A percentile compares a stretch with the other conserved stretches of the same genome.
phyloP scores from a whole-genome alignment of 2,888 invertebrate genomes.

The Epinotia ramella region DNA sequence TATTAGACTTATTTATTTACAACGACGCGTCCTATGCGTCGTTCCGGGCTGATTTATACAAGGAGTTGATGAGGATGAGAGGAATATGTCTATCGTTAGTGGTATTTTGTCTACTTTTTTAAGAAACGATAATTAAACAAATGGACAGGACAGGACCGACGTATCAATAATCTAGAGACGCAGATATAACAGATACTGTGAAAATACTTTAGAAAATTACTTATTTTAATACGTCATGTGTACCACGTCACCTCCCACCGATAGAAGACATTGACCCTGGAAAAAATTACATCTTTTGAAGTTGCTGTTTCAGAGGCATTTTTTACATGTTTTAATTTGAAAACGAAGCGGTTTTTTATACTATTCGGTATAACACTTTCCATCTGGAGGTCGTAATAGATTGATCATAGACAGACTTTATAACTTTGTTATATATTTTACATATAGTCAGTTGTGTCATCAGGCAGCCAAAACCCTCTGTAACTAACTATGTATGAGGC shows the following conservation, averaged over 20 bases:
- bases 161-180: not conserved
- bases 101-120: not conserved
- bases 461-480: too few species aligned
- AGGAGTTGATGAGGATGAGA: too few species aligned
- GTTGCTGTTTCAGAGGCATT: not conserved
- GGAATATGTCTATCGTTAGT: too few species aligned
- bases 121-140: not conserved
- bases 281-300: slow-evolving; percentile 60
- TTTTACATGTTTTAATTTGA: not conserved
- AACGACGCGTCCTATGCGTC: too few species aligned
- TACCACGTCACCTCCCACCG: slow-evolving; percentile 98
- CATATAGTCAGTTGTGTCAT: too few species aligned
- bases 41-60: too few species aligned
- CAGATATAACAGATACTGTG: not conserved
- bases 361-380: too few species aligned
- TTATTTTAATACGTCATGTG: slow-evolving; percentile 88
- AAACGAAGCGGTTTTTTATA: not conserved
- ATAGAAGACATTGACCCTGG: slow-evolving; percentile 97
- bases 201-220: not conserved
- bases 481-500: too few species aligned
- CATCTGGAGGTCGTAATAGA: too few species aligned
- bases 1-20: too few species aligned
- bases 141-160: not conserved
- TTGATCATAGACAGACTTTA: too few species aligned
- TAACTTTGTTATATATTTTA: too few species aligned